Evolutionary conservation across 2,888 invertebrate species (phyloP).

Genomic region (Leptinotarsa peninsularis): DNA sequence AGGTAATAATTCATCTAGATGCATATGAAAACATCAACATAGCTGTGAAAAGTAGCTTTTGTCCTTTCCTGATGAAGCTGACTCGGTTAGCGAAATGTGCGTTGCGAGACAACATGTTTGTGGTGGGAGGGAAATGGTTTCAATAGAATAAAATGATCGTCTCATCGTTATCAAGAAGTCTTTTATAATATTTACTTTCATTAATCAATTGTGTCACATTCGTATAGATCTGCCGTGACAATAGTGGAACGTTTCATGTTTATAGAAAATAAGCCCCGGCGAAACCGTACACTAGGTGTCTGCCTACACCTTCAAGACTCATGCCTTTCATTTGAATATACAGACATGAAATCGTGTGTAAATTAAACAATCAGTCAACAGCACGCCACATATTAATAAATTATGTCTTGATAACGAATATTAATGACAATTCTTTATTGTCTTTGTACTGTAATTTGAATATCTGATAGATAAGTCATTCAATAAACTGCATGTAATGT

Average conservation of each 20-base stretch:
- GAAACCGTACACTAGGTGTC: background rate
- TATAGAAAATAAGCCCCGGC: background rate
- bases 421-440: slow-evolving; percentile 2
- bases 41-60: too few species aligned
- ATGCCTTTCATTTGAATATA: background rate
- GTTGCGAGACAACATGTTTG: too few species aligned
- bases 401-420: background rate
- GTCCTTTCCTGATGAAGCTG: too few species aligned
- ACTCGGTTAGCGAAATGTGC: too few species aligned
- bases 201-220: too few species aligned
- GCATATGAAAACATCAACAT: too few species aligned
- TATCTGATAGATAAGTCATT: background rate
- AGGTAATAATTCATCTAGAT: too few species aligned
- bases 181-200: too few species aligned
- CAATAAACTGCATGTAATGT: background rate
- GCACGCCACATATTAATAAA: background rate
- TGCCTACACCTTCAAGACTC: background rate
- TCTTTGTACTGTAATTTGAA: background rate
- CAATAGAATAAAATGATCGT: too few species aligned
- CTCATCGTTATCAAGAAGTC: too few species aligned
- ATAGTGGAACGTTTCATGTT: background rate
- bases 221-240: too few species aligned
- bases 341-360: slow-evolving; percentile 2
- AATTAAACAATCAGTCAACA: slow-evolving; percentile 3
- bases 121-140: too few species aligned